phyloP scores from a whole-genome alignment of 2,113 vertebrate genomes.

The Ophiodon elongatus region DNA sequence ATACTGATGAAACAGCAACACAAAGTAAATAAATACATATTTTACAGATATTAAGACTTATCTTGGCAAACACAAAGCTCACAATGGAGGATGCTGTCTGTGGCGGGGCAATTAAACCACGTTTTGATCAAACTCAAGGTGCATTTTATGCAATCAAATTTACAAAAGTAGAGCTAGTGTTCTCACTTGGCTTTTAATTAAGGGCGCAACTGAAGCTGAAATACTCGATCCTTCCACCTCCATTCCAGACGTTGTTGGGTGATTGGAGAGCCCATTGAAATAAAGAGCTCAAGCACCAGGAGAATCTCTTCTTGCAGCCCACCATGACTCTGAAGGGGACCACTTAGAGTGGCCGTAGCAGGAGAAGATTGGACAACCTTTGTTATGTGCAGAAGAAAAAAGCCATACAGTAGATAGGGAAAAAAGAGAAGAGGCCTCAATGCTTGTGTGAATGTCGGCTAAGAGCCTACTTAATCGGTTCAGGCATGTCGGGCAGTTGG shows the following conservation, averaged over 20 bases:
- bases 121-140: slow-evolving; percentile 8
- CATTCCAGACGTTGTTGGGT: slow-evolving; percentile 41
- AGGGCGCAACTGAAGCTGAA: slow-evolving; percentile 32
- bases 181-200: slow-evolving; percentile 43
- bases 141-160: slow-evolving; percentile 8
- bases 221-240: slow-evolving; percentile 40
- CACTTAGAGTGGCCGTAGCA: slow-evolving; percentile 59
- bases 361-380: slow-evolving; percentile 77
- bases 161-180: slow-evolving; percentile 13
- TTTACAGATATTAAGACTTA: slow-evolving; percentile 6
- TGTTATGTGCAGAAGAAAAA: slow-evolving; percentile 72
- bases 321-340: slow-evolving; percentile 68
- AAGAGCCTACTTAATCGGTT: slow-evolving; percentile 69
- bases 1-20: neutral
- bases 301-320: slow-evolving; percentile 62
- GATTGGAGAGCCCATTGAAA: slow-evolving; percentile 55
- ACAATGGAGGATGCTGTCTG: slow-evolving; percentile 3
- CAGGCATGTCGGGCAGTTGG: slow-evolving; percentile 54
- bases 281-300: slow-evolving; percentile 70
- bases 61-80: slow-evolving; percentile 7
- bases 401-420: slow-evolving; percentile 49
- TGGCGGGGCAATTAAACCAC: neutral
- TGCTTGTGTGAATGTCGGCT: slow-evolving; percentile 63
- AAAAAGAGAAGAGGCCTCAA: slow-evolving; percentile 48
- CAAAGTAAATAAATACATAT: neutral